Conservation (phyloP, 1,140 invertebrate species). For the Polypedilum vanderplanki region DNA sequence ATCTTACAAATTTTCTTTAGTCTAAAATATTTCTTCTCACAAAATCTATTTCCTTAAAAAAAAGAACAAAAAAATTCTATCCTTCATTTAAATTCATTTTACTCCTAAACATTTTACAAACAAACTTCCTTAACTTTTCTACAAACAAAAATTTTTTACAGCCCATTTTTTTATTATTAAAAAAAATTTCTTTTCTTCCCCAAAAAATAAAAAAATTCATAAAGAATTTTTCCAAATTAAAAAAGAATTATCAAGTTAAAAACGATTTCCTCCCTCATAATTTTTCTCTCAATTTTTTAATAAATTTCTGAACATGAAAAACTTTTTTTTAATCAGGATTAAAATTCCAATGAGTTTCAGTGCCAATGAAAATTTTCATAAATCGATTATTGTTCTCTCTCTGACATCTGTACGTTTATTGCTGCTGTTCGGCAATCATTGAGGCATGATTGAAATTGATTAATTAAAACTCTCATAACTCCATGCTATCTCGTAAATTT, state of each 20-base stretch:
- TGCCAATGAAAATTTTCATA: not conserved
- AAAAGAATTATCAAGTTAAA: conserved; percentile 5
- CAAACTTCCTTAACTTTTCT: not conserved
- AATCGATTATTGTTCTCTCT: not conserved
- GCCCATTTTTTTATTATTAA: not conserved
- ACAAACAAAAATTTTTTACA: not conserved
- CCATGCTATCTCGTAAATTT: not conserved
- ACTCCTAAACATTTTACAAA: too few relatives aligned
- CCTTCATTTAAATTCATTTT: not conserved
- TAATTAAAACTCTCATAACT: not conserved
- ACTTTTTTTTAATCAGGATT: not conserved
- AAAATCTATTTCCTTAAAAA: not conserved
- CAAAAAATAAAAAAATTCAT: not conserved
- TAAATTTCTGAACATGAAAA: not conserved
- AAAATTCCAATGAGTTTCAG: not conserved
- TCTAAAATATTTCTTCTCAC: not conserved
- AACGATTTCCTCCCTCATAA: not conserved
- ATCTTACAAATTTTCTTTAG: too few relatives aligned
- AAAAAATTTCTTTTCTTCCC: not conserved
- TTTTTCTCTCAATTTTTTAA: not conserved
- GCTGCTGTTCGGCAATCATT: not conserved
- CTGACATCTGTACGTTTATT: not conserved
- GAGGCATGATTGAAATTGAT: conserved; percentile 25
- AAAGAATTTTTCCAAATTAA: not conserved
- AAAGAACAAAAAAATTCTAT: too few relatives aligned